Evolutionary conservation across 35 echinoderm and acorn worm genomes (phyloP).

Genomic region (Diadema setosum): DNA sequence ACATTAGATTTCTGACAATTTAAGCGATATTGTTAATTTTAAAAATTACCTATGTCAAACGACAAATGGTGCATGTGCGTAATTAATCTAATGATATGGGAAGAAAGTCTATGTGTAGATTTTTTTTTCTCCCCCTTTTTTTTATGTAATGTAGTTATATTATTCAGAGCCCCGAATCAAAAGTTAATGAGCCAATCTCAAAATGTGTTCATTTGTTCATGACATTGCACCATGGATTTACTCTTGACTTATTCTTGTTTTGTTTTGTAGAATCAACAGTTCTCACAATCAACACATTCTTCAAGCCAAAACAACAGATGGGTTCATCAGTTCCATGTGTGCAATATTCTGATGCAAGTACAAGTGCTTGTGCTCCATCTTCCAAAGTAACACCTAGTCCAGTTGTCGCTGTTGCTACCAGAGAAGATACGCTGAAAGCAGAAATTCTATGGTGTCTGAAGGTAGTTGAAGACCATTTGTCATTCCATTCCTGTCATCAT

Average conservation of each 20-base stretch:
- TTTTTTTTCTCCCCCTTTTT: not conserved
- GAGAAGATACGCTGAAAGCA: constrained; percentile 47
- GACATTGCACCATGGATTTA: not conserved
- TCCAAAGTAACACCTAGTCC: not conserved
- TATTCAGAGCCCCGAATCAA: not conserved
- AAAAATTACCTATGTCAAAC: too few relatives aligned
- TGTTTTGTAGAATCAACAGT: not conserved
- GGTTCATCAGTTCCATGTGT: not conserved
- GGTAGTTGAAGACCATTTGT: constrained; percentile 34
- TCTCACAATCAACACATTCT: constrained; percentile 10
- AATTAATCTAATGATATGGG: not conserved
- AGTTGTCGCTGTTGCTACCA: constrained; percentile 18
- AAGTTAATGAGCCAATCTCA: too few relatives aligned
- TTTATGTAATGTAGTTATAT: not conserved
- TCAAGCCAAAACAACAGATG: not conserved
- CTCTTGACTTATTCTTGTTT: not conserved
- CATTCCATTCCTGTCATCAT: constrained; percentile 25
- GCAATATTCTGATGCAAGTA: not conserved
- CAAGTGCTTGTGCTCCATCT: not conserved
- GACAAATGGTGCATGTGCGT: not conserved
- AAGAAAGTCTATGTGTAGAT: not conserved
- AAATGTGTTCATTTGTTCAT: not conserved
- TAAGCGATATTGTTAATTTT: too few relatives aligned
- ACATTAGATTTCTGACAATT: too few relatives aligned
- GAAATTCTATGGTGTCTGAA: constrained; percentile 55